phyloP scores from a whole-genome alignment of 2,797 vertebrate species.

The Taeniopygia guttata region DNA sequence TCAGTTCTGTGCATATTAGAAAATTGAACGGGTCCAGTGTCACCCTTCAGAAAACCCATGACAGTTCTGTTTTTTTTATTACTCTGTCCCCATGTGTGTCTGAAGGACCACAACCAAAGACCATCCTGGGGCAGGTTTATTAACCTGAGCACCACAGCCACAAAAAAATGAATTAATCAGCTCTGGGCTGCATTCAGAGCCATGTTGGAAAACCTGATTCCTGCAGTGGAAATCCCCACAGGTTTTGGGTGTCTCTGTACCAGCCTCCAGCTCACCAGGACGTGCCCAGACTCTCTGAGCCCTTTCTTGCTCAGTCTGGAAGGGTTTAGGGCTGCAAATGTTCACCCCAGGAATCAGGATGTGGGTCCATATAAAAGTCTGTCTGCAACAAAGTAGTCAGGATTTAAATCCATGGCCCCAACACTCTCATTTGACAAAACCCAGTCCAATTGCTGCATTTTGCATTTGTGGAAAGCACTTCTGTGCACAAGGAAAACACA shows the following conservation, averaged over 20 bases:
- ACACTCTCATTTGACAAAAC: accelerated
- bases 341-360: not conserved
- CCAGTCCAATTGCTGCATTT: not conserved
- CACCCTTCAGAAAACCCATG: not conserved
- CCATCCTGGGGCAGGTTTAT: not conserved
- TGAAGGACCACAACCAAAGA: not conserved
- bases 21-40: not conserved
- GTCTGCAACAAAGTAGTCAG: not conserved
- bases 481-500: not conserved
- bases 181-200: not conserved
- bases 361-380: too few relatives aligned
- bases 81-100: not conserved
- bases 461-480: not conserved
- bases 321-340: not conserved
- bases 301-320: not conserved
- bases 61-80: not conserved
- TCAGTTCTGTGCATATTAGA: not conserved
- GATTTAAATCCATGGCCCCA: not conserved
- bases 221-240: accelerated
- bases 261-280: not conserved
- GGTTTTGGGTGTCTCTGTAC: not conserved
- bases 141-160: not conserved
- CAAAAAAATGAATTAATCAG: not conserved
- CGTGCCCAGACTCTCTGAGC: not conserved
- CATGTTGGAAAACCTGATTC: accelerated